A percentile compares a stretch with the other conserved stretches of the same genome.
Evolutionary conservation across 2,113 vertebrate genomes (phyloP).

Genomic region (Pygathrix nemaeus): DNA sequence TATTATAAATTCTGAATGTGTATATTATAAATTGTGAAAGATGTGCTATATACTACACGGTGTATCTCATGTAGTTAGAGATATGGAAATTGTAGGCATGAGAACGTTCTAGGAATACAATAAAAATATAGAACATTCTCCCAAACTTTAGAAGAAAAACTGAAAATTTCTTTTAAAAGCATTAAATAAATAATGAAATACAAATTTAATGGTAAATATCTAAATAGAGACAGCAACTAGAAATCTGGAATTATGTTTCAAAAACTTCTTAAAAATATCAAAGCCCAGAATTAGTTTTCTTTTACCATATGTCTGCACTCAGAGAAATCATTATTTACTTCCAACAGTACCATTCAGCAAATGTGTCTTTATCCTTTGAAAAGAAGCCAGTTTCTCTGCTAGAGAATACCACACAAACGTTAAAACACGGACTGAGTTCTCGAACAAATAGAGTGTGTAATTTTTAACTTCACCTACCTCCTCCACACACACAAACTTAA

Average conservation of each 20-base stretch:
- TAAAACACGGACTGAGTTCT: not conserved
- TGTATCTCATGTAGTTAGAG: constrained; percentile 17
- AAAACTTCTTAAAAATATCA: not conserved
- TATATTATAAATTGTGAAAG: not conserved
- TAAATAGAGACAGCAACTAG: not conserved
- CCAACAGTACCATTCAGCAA: not conserved
- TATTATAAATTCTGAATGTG: not conserved
- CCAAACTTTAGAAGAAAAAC: not conserved
- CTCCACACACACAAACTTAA: not conserved
- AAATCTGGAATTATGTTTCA: not conserved
- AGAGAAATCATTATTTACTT: not conserved
- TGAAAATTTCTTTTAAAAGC: not conserved
- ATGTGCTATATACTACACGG: not conserved
- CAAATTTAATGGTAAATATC: not conserved
- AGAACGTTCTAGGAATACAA: not conserved
- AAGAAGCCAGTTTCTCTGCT: not conserved
- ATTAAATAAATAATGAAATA: not conserved
- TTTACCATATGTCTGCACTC: not conserved
- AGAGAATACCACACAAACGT: not conserved
- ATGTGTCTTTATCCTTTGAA: not conserved
- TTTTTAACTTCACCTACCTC: not conserved
- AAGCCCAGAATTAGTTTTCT: not conserved
- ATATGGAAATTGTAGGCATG: not conserved
- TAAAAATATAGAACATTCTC: not conserved
- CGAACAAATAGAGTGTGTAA: not conserved